phyloP scores from a whole-genome alignment of 2,797 vertebrate species.

The Paguma larvata region DNA sequence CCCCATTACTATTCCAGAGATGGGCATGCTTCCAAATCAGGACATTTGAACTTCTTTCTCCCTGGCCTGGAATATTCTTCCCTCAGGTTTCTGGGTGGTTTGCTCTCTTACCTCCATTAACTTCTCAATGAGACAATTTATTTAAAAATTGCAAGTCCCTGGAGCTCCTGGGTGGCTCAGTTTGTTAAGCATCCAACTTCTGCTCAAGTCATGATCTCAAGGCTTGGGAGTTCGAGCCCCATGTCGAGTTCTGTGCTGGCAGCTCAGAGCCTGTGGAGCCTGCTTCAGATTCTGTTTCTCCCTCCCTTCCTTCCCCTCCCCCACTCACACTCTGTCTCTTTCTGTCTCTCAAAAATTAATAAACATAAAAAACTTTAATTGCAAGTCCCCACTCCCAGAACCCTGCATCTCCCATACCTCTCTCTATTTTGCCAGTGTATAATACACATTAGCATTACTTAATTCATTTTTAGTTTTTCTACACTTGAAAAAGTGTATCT shows the following conservation, averaged over 20 bases:
- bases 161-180: too few relatives aligned
- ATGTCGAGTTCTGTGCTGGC: too few relatives aligned
- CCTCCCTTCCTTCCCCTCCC: too few relatives aligned
- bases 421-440: background rate
- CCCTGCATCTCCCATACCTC: background rate
- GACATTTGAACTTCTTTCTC: background rate
- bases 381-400: background rate
- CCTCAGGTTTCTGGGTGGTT: background rate
- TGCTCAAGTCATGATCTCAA: too few relatives aligned
- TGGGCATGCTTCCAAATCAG: background rate
- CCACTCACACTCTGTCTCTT: too few relatives aligned
- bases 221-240: too few relatives aligned
- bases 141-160: background rate
- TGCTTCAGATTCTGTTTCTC: too few relatives aligned
- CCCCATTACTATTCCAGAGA: background rate
- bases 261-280: too few relatives aligned
- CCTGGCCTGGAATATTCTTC: background rate
- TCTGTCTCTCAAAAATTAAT: too few relatives aligned
- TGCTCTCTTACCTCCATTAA: background rate
- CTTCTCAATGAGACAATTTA: background rate
- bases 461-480: background rate
- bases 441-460: background rate
- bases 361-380: too few relatives aligned
- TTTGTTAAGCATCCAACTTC: too few relatives aligned
- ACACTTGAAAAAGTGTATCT: background rate